Evolutionary conservation across 2,888 invertebrate genomes (phyloP).

Genomic region (Serripes groenlandicus): DNA sequence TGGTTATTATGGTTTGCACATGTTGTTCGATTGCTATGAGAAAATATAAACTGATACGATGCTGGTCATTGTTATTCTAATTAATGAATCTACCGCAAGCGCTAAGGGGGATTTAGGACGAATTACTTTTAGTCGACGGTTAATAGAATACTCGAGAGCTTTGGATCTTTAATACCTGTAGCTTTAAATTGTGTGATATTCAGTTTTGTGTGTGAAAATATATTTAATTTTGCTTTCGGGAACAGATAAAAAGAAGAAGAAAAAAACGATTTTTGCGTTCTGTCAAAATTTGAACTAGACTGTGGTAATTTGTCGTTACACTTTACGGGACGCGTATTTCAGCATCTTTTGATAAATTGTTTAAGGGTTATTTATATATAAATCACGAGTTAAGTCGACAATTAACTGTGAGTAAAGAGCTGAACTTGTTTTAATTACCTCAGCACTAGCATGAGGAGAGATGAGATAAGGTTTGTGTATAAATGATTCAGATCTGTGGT

Average conservation of each 20-base stretch:
- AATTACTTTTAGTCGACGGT: not conserved
- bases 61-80: slow-evolving; percentile 10
- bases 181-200: not conserved
- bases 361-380: not conserved
- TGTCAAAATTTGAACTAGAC: too few relatives aligned
- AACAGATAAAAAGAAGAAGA: too few relatives aligned
- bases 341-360: not conserved
- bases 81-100: not conserved
- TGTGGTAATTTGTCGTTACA: too few relatives aligned
- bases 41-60: not conserved
- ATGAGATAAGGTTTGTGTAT: not conserved
- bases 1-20: not conserved
- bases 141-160: not conserved
- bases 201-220: too few relatives aligned
- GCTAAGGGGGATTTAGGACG: slow-evolving; percentile 8
- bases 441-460: not conserved
- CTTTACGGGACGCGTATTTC: too few relatives aligned
- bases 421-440: not conserved
- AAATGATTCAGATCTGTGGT: not conserved
- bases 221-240: too few relatives aligned
- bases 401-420: not conserved
- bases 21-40: not conserved
- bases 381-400: not conserved
- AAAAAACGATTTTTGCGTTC: too few relatives aligned
- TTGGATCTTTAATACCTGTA: not conserved